These are phyloP conservation scores for Chaetops frenatus DNA, from an alignment of 2,113 vertebrate genomes.

Conservation along the genomic window DNA sequence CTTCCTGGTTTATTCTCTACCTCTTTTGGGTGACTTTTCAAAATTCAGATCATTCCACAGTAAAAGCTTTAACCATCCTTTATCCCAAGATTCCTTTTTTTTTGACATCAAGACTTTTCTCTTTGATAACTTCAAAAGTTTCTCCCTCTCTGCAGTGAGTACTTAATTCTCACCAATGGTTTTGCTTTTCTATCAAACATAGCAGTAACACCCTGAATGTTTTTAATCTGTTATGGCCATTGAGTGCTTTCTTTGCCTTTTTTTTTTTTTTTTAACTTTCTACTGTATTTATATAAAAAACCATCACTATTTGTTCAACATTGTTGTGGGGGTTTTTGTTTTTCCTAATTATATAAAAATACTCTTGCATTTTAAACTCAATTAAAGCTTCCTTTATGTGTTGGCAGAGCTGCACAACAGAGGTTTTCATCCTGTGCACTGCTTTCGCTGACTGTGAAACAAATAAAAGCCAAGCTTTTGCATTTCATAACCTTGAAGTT, in stretches of 20 bases:
- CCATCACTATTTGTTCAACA: neutral
- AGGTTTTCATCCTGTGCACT: conserved; percentile 46
- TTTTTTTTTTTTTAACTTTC: neutral
- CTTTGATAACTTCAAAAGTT: conserved; percentile 63
- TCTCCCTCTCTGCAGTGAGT: neutral
- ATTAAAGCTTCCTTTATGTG: conserved; percentile 44
- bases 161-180: conserved; percentile 40
- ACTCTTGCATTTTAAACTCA: conserved; percentile 43
- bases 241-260: neutral
- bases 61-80: conserved; percentile 8
- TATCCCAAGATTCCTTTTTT: conserved; percentile 19
- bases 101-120: conserved; percentile 46
- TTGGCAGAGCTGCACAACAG: conserved; percentile 1
- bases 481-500: conserved; percentile 72
- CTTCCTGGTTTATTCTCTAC: conserved; percentile 15
- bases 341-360: conserved; percentile 45
- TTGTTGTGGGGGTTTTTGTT: neutral
- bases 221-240: conserved; percentile 40
- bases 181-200: conserved; percentile 38
- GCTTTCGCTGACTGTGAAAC: conserved; percentile 56
- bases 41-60: conserved; percentile 59
- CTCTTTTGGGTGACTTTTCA: conserved; percentile 44
- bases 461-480: conserved; percentile 67
- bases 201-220: neutral
- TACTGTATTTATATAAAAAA: conserved; percentile 35